Evolutionary conservation across 2,113 vertebrate species (phyloP), one percentile per base, ranked within the genome.

Genomic region (Aplodontia rufa): DNA sequence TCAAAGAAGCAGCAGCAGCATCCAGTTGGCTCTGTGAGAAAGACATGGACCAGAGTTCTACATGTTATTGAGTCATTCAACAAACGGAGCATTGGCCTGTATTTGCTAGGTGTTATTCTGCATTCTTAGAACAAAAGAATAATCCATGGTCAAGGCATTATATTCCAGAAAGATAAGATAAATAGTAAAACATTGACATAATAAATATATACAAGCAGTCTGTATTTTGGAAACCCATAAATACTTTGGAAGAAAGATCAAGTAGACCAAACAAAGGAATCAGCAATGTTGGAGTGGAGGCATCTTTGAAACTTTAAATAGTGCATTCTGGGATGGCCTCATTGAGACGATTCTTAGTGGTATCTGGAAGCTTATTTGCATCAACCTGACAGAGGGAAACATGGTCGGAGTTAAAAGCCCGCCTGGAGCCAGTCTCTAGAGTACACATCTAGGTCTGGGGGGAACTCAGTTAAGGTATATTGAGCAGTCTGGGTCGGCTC

Each of bases 1-100:
- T 90, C 85, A 92, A 37, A 20, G 32, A 90, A 72, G 22, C 64
- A 75, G 10, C 2, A 79, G 30, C 76, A 95, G n/a, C 35, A 6
- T 26, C 49, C 37, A 49, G 24, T 75, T 64, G 69, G 26, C 5
- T 92, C 37, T 45, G 1, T 22, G 20, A 89, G 66, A 71, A 64
- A 37, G 49, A n/a, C 3, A 35, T 1, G 2, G 28, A 4, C 60
- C 42, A 35, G 30, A 78, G n/a, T 4, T 49, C 55, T 58, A 75
- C 10, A 30, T 1, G 1, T 20, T 55, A 40, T 88, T 53, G 13
- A 58, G 13, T 75, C 51, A 19, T 11, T 14, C 6, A 93, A 53
- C 37, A 74, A 49, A 35, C 20, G 47, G 66, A 55, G 30, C 47
- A 5, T 91, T 64, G 37, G 37, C 40, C 26, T 69, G 3, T 84